A percentile compares a stretch with the other conserved stretches of the same genome.
Conservation (phyloP, 1,140 invertebrate species). For the Nasonia giraulti region DNA sequence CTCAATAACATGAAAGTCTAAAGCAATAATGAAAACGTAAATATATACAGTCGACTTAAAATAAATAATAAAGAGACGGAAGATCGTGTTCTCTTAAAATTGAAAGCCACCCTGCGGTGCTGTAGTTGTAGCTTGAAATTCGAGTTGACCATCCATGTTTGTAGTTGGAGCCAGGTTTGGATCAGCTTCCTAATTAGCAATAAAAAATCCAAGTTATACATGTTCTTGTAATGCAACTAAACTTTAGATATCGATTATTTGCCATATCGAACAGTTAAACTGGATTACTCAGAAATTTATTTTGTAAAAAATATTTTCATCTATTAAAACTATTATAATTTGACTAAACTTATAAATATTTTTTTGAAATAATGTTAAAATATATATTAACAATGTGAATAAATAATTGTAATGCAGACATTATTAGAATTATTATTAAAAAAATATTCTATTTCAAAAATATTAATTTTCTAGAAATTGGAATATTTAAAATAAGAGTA, state of each 20-base stretch:
- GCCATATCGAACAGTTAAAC: neutral
- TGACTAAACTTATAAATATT: neutral
- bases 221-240: neutral
- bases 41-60: slow-evolving; percentile 44
- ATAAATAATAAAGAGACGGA: neutral
- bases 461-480: neutral
- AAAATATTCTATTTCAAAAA: slow-evolving; percentile 29
- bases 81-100: slow-evolving; percentile 54
- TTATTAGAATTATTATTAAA: neutral
- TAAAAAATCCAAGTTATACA: slow-evolving; percentile 33
- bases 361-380: neutral
- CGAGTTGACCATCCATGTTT: slow-evolving; percentile 57
- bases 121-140: slow-evolving; percentile 62
- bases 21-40: slow-evolving; percentile 40
- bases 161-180: slow-evolving; percentile 49
- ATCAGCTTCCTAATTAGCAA: slow-evolving; percentile 59
- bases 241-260: neutral
- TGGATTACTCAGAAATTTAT: neutral
- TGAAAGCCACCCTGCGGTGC: slow-evolving; percentile 58
- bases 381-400: neutral
- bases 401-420: neutral
- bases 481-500: slow-evolving; percentile 24
- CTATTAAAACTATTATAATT: neutral
- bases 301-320: neutral
- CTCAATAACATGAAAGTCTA: slow-evolving; percentile 31